Percentiles rank a stretch among this genome's conserved stretches.
Evolutionary conservation across 2,797 vertebrate genomes (phyloP).

Genomic region (Rhadinocentrus ornatus): DNA sequence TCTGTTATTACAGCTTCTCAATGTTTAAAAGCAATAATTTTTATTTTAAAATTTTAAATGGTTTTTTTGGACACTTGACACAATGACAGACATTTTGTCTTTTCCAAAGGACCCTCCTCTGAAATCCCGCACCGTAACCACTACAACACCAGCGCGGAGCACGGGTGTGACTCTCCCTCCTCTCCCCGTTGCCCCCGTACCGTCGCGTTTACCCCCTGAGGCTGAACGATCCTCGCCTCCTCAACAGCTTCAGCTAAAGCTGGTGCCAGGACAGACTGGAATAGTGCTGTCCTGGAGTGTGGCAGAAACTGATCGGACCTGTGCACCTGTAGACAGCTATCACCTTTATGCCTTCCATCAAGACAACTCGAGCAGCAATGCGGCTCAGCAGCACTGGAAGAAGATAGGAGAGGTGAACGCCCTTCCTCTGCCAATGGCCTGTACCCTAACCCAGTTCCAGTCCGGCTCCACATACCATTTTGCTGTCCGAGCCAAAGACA

Average conservation of each 20-base stretch:
- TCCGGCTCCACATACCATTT: constrained; percentile 99
- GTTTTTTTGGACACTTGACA: background rate
- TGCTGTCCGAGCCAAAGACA: constrained; percentile 95
- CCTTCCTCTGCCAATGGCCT: constrained; percentile 96
- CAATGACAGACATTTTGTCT: background rate
- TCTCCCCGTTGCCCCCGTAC: constrained; percentile 86
- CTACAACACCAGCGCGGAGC: constrained; percentile 40
- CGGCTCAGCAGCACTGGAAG: constrained; percentile 93
- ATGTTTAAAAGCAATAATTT: background rate
- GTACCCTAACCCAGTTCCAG: constrained; percentile 98
- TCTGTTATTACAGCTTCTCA: background rate
- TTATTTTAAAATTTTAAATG: background rate
- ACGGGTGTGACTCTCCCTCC: constrained; percentile 75
- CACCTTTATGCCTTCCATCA: constrained; percentile 98
- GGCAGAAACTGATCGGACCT: constrained; percentile 91
- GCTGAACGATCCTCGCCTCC: constrained; percentile 90
- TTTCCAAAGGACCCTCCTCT: constrained; percentile 72
- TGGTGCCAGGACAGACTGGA: constrained; percentile 96
- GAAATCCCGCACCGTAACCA: constrained; percentile 68
- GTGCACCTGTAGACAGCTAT: constrained; percentile 95
- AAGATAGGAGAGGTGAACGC: constrained; percentile 99
- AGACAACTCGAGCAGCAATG: constrained; percentile 75
- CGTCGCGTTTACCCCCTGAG: constrained; percentile 89
- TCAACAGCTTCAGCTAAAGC: constrained; percentile 96
- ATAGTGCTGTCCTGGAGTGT: constrained; percentile 98